These are phyloP conservation scores for Caprella mutica DNA, from an alignment of 2,888 invertebrate species.

Conservation along the genomic window DNA sequence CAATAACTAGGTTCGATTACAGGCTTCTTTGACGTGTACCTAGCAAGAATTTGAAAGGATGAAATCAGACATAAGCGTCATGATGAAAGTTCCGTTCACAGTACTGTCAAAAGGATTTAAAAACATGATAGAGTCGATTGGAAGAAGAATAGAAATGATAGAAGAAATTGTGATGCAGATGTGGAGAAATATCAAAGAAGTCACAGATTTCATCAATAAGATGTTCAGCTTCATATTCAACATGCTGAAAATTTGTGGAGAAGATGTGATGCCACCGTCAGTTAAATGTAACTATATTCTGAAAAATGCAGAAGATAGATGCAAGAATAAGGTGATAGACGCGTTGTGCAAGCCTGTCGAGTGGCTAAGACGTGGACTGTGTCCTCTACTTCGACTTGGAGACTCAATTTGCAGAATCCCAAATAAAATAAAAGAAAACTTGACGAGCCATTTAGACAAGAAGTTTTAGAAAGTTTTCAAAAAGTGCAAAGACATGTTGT, in stretches of 20 bases:
- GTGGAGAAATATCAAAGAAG: not conserved
- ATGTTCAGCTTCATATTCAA: not conserved
- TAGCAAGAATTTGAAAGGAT: slow-evolving; percentile 2
- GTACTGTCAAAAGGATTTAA: not conserved
- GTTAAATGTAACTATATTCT: slow-evolving; percentile 2
- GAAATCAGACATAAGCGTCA: not conserved
- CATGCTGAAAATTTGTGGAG: not conserved
- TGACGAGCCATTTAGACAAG: not conserved
- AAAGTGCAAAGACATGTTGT: not conserved
- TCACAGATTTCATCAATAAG: not conserved
- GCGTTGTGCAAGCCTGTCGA: not conserved
- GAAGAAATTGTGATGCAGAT: not conserved
- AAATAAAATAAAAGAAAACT: not conserved
- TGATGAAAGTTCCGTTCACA: not conserved
- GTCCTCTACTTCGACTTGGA: slow-evolving; percentile 1
- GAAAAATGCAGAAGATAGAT: not conserved
- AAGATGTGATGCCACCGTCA: slow-evolving; percentile 3
- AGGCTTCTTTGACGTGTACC: not conserved
- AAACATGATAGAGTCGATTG: not conserved
- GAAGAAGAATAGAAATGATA: not conserved
- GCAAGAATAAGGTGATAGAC: not conserved
- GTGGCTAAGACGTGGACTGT: not conserved
- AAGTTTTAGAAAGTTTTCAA: not conserved
- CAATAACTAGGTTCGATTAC: slow-evolving; percentile 1
- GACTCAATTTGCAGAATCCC: not conserved